These are phyloP conservation scores for Sphenopsis melanotis DNA, from an alignment of 2,797 vertebrate genomes.

Conservation along the genomic window DNA sequence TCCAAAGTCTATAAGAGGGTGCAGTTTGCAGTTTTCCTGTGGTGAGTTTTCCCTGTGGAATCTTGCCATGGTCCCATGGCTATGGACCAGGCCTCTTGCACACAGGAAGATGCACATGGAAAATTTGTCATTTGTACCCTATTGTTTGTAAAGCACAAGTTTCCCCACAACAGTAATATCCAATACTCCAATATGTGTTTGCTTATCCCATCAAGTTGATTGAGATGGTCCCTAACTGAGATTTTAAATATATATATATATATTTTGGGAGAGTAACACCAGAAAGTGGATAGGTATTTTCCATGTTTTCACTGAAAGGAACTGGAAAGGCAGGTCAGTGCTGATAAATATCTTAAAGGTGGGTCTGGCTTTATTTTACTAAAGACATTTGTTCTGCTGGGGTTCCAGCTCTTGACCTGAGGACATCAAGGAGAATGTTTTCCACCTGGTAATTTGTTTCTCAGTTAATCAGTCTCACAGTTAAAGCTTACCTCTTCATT, in stretches of 20 bases:
- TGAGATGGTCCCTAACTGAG: not conserved
- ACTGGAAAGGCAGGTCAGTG: not conserved
- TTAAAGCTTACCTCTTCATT: not conserved
- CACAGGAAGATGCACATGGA: not conserved
- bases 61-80: not conserved
- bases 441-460: not conserved
- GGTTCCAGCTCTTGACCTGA: not conserved
- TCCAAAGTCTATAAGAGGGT: not conserved
- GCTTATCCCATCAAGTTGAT: accelerated
- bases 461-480: not conserved
- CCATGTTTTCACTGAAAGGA: not conserved
- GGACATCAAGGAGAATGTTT: not conserved
- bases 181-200: not conserved
- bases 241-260: not conserved
- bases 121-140: not conserved
- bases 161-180: not conserved
- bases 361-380: not conserved
- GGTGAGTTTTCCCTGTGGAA: not conserved
- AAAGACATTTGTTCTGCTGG: not conserved
- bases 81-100: not conserved
- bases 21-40: not conserved
- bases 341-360: not conserved
- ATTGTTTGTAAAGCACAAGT: not conserved
- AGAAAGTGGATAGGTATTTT: not conserved
- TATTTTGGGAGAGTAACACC: not conserved